Conservation (phyloP, 2,888 invertebrate genomes). For the Pachydiplax longipennis region DNA sequence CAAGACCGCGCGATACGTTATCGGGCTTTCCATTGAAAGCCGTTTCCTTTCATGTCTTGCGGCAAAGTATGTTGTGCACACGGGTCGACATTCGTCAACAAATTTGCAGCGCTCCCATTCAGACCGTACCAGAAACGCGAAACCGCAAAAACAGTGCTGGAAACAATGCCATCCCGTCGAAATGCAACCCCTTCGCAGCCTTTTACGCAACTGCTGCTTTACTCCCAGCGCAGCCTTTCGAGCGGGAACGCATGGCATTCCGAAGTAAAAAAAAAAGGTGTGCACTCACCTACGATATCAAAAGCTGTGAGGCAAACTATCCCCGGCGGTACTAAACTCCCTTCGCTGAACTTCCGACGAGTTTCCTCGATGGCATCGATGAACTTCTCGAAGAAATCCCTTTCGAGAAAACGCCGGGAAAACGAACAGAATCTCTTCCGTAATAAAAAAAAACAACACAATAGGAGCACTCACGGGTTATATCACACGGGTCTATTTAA, state of each 20-base stretch:
- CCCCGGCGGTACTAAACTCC: too few relatives aligned
- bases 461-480: too few relatives aligned
- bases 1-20: background rate
- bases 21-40: background rate
- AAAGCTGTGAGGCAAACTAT: too few relatives aligned
- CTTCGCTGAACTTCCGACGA: too few relatives aligned
- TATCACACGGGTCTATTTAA: too few relatives aligned
- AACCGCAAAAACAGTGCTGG: background rate
- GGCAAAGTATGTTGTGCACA: background rate
- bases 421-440: too few relatives aligned
- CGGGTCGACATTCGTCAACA: background rate
- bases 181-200: background rate
- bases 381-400: too few relatives aligned
- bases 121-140: background rate
- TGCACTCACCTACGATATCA: too few relatives aligned
- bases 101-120: background rate
- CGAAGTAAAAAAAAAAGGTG: background rate
- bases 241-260: background rate
- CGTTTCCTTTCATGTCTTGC: background rate
- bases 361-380: too few relatives aligned
- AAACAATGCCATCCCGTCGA: background rate
- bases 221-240: background rate
- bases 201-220: too few relatives aligned
- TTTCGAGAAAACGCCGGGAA: too few relatives aligned
- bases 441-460: too few relatives aligned